Evolutionary conservation across 2,113 vertebrate genomes (phyloP), one percentile per base, ranked within the genome.

Genomic region (Formicarius rufipectus): DNA sequence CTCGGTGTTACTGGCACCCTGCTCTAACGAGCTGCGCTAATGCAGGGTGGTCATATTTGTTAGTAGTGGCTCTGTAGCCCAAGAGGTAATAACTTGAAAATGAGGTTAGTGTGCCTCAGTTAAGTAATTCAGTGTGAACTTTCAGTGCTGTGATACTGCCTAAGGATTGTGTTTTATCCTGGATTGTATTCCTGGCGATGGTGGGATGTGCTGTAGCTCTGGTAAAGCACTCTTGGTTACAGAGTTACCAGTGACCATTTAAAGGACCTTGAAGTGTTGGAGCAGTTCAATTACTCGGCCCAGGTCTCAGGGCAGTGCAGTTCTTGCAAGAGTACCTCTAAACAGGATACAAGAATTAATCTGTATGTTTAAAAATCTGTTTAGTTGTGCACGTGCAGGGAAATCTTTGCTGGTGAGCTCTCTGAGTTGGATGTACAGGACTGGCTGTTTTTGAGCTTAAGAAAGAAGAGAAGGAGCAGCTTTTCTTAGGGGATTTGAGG

Each of bases 11-110:
- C 4, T 40, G 28, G 60, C 60, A 63, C 37, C 60, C 60, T 63
- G 37, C 60, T 40, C 27, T 30, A 14, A 30, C 4, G 27, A 63
- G 37, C 27, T 20, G 60, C 40, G 60, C 39, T 63, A 23, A n/a
- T 1, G 6, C 35, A 45, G 37, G 12, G 6, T 3, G 4, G 7
- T 76, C 1, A 0, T 60, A 14, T n/a, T 28, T 88, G 4, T 66
- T 44, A 87, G 28, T 2, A 10, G n/a, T 22, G 42, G 19, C 10
- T 25, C 20, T 68, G 0, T 27, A 53, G 27, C 24, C 50, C 49
- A 24, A 20, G 19, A 80, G 30, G 6, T 35, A 42, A 3, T 58
- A 59, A 49, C 14, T 33, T 50, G 17, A 44, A 74, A 88, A 66
- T 47, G 8, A 58, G 33, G 24, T 81, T 49, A 50, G 6, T 4